These are phyloP conservation scores for Sebastolobus altivelis DNA, from an alignment of 2,797 vertebrate species.

Conservation along the genomic window DNA sequence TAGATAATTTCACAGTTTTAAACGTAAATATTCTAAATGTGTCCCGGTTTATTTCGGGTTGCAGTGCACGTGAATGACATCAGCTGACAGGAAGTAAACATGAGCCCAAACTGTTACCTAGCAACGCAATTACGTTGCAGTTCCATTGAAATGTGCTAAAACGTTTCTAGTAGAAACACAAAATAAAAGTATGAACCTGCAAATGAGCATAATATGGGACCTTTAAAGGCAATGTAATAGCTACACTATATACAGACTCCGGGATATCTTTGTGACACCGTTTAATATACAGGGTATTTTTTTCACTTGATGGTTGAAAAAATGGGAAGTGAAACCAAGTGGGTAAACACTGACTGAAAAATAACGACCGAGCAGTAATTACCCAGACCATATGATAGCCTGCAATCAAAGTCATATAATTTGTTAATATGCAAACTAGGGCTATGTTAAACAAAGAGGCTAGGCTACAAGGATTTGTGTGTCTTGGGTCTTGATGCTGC, in stretches of 20 bases:
- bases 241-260: not conserved
- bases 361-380: not conserved
- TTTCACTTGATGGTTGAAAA: not conserved
- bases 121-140: too few relatives aligned
- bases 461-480: not conserved
- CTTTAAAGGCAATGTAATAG: not conserved
- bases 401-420: not conserved
- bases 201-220: too few relatives aligned
- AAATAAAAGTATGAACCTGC: too few relatives aligned
- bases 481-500: not conserved
- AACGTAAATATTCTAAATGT: too few relatives aligned
- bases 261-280: not conserved
- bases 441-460: constrained; percentile 1
- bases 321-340: not conserved
- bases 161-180: too few relatives aligned
- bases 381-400: not conserved
- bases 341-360: not conserved
- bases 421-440: not conserved
- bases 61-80: too few relatives aligned
- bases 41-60: too few relatives aligned
- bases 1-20: too few relatives aligned
- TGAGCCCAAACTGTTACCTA: too few relatives aligned
- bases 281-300: not conserved
- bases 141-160: too few relatives aligned
- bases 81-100: too few relatives aligned